Evolutionary conservation across 1,140 invertebrate species (phyloP).

Genomic region (Drosophila hydei): DNA sequence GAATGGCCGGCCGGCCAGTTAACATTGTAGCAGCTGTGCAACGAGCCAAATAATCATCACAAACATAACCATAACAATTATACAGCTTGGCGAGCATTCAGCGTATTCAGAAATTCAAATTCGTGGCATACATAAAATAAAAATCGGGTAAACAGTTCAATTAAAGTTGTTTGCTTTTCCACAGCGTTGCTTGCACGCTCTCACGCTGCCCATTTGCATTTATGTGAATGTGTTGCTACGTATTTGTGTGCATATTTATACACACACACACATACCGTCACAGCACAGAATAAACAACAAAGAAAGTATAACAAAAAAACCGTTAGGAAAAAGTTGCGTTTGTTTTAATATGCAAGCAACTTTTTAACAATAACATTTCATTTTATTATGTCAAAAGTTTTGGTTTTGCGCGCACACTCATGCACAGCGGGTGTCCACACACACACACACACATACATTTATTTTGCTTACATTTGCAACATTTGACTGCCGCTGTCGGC

Average conservation of each 20-base stretch:
- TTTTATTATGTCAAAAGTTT: conserved; percentile 83
- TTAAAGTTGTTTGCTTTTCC: conserved; percentile 80
- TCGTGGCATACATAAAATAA: conserved; percentile 66
- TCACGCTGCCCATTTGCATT: conserved; percentile 76
- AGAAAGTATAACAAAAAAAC: conserved; percentile 27
- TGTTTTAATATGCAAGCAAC: conserved; percentile 82
- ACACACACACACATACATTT: conserved; percentile 43
- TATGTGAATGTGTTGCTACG: conserved; percentile 53
- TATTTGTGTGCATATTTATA: conserved; percentile 51
- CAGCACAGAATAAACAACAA: conserved; percentile 48
- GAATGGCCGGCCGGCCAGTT: conserved; percentile 28
- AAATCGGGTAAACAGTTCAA: conserved; percentile 83
- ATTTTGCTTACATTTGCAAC: conserved; percentile 80
- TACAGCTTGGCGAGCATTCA: conserved; percentile 44
- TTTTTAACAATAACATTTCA: conserved; percentile 82
- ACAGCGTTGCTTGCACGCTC: conserved; percentile 57
- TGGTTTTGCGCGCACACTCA: conserved; percentile 59
- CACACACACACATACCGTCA: conserved; percentile 29
- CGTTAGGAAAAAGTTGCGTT: conserved; percentile 69
- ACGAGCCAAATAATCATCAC: conserved; percentile 82
- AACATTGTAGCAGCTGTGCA: conserved; percentile 74
- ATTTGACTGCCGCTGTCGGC: conserved; percentile 72
- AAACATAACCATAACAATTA: conserved; percentile 83
- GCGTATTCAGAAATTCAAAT: conserved; percentile 23
- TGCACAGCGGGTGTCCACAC: neutral